phyloP scores from a whole-genome alignment of 1,140 invertebrate genomes.

The Scaptodrosophila lebanonensis region DNA sequence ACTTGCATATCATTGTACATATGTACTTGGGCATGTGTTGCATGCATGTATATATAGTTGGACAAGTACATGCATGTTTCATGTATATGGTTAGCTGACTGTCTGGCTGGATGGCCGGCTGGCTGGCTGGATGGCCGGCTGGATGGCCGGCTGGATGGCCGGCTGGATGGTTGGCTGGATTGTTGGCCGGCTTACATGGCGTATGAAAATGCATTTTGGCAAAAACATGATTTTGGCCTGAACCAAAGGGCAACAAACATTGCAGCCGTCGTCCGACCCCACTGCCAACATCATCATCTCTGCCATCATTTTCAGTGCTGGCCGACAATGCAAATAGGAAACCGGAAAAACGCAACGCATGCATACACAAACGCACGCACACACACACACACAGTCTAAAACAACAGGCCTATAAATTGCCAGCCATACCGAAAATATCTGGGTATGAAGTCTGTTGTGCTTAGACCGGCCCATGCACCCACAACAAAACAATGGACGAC shows the following conservation, averaged over 20 bases:
- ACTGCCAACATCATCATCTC: background rate
- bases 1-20: slow-evolving; percentile 24
- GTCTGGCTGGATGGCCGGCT: slow-evolving; percentile 4
- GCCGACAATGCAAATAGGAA: slow-evolving; percentile 66
- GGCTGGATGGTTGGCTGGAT: slow-evolving; percentile 50
- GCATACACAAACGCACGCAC: slow-evolving; percentile 19
- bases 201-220: slow-evolving; percentile 73
- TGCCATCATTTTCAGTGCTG: slow-evolving; percentile 10
- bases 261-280: slow-evolving; percentile 37
- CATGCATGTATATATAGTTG: slow-evolving; percentile 16
- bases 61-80: background rate
- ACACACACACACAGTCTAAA: slow-evolving; percentile 14
- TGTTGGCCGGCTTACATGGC: slow-evolving; percentile 53
- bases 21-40: slow-evolving; percentile 20
- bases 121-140: slow-evolving; percentile 17
- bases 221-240: slow-evolving; percentile 61
- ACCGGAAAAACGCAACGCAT: slow-evolving; percentile 57
- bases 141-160: slow-evolving; percentile 6
- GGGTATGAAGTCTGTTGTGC: slow-evolving; percentile 37
- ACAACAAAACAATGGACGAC: slow-evolving; percentile 45
- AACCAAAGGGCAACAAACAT: slow-evolving; percentile 67
- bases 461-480: slow-evolving; percentile 30
- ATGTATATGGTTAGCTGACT: no score
- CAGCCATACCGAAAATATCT: no score
- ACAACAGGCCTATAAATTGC: slow-evolving; percentile 62